phyloP scores from a whole-genome alignment of 2,888 invertebrate species.

The Steromphala cineraria region DNA sequence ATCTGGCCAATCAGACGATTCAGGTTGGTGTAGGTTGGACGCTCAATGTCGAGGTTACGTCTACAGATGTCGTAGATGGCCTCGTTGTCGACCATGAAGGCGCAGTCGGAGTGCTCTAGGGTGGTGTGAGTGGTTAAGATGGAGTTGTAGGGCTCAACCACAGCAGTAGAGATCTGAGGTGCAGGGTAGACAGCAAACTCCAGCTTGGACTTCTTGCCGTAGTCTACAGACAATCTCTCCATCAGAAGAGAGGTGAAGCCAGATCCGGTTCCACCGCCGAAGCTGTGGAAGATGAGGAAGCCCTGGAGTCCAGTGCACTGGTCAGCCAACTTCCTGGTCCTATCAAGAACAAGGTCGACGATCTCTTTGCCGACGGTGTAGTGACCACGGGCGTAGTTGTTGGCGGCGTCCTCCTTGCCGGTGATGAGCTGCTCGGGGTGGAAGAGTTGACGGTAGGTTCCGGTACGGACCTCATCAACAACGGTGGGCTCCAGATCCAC shows the following conservation, averaged over 20 bases:
- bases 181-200: slow-evolving; percentile 90
- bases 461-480: too few relatives aligned
- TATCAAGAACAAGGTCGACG: too few relatives aligned
- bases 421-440: too few relatives aligned
- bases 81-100: slow-evolving; percentile 97
- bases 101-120: slow-evolving; percentile 93
- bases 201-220: slow-evolving; percentile 77
- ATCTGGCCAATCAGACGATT: slow-evolving; percentile 96
- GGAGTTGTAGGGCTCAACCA: slow-evolving; percentile 97
- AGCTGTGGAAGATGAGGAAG: slow-evolving; percentile 62
- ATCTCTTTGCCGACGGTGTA: too few relatives aligned
- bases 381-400: too few relatives aligned
- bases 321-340: slow-evolving; percentile 77
- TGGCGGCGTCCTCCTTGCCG: too few relatives aligned
- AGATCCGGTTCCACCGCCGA: slow-evolving; percentile 79
- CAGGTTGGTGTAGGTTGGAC: slow-evolving; percentile 91
- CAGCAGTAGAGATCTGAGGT: slow-evolving; percentile 92
- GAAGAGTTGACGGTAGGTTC: too few relatives aligned
- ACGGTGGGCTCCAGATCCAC: too few relatives aligned
- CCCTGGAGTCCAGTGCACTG: slow-evolving; percentile 73
- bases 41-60: slow-evolving; percentile 85
- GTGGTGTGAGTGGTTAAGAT: slow-evolving; percentile 97
- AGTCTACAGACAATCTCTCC: slow-evolving; percentile 89
- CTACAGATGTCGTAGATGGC: slow-evolving; percentile 93
- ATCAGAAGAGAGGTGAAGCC: slow-evolving; percentile 92